Evolutionary conservation across 2,888 invertebrate species (phyloP), one percentile per base, ranked within the genome.

Genomic region (Pogonocherus hispidulus): DNA sequence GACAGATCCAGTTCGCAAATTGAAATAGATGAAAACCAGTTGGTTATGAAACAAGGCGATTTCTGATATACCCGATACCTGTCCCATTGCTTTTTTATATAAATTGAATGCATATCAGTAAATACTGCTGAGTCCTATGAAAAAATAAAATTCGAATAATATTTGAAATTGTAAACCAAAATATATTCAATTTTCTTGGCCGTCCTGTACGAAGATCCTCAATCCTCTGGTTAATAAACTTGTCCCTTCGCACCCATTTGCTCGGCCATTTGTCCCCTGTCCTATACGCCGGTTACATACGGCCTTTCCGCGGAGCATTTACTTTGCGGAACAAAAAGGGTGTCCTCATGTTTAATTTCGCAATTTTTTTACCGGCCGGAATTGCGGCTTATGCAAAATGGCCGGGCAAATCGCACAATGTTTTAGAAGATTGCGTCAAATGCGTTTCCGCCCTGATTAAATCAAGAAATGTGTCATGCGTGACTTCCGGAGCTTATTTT

Each of bases 211-310:
- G 8, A 5, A 27, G 27, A 3, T 27, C 27, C 27, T 27, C 3
- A 3, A 27, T 27, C 27, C n/a, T 20, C 18, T n/a, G 8, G 57
- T 64, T 64, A 68, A 64, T 68, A 59, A 68, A 68, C 59, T 54
- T 47, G 60, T 60, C 68, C 68, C 60, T 63, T 55, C 47, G 47
- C 68, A 32, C 20, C 59, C 64, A 55, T 64, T 64, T 55, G 49
- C 55, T 20, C 63, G 35, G 18, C 59, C 54, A 67, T 67, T 67
- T 63, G 54, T 60, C 60, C 60, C 59, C 59, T 54, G 56, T 63
- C 62, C 49, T 32, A 57, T 52, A 23, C 49, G 49, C 49, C 62
- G 23, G 16, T n/a, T 46, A 35, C 49, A 19, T 20, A 22, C 14
- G 18, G 9, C 18, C 46, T 60, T 62, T 49, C 35, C 49, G 35